Evolutionary conservation across 2,888 invertebrate species (phyloP).

Genomic region (Mesoligia furuncula): DNA sequence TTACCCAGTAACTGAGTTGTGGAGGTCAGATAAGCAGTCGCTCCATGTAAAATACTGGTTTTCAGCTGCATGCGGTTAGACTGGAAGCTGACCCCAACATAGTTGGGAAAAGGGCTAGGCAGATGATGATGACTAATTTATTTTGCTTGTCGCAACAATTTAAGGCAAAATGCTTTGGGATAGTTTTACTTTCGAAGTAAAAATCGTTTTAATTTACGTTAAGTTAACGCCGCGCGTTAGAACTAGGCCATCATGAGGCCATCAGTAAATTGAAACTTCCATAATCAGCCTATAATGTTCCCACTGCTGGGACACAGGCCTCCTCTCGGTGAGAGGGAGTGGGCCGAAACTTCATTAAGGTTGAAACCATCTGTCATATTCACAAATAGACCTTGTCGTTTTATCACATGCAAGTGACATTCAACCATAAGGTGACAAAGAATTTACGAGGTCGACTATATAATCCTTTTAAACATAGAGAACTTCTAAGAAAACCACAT

Average conservation of each 20-base stretch:
- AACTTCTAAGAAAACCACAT: conserved; percentile 22
- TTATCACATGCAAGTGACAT: background rate
- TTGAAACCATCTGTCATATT: background rate
- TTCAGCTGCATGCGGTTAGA: no score
- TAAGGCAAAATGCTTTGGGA: background rate
- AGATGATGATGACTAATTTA: no score
- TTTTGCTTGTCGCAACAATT: background rate
- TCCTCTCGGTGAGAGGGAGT: no score
- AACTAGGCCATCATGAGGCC: no score
- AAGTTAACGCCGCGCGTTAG: background rate
- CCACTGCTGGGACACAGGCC: no score
- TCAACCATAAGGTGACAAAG: background rate
- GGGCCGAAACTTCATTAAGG: background rate
- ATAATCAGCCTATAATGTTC: no score
- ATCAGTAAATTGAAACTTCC: background rate
- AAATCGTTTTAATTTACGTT: background rate
- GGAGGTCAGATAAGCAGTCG: no score
- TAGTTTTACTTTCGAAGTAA: background rate
- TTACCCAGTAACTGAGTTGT: no score
- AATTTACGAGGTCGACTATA: background rate
- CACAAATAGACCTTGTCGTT: background rate
- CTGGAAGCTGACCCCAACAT: no score
- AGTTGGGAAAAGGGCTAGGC: no score
- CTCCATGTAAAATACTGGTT: no score
- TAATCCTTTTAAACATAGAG: background rate